Percentiles rank a stretch among this genome's conserved stretches.
Conservation (phyloP, 1,140 invertebrate species). For the Hyles vespertilio region DNA sequence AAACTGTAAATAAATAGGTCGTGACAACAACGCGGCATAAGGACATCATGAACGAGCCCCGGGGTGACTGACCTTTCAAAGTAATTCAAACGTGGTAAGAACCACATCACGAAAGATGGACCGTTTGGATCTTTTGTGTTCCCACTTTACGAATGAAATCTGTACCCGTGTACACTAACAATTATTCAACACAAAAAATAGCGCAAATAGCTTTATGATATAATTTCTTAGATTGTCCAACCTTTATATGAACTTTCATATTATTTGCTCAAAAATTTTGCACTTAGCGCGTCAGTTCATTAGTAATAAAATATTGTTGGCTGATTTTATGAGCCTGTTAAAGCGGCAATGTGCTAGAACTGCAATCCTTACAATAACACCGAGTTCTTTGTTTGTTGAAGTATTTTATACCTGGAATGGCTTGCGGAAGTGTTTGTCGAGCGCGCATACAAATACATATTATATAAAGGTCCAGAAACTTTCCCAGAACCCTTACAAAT, state of each 20-base stretch:
- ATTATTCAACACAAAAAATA: no score
- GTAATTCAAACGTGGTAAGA: conserved; percentile 36
- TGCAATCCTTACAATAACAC: neutral
- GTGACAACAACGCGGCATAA: conserved; percentile 47
- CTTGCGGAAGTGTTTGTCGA: conserved; percentile 40
- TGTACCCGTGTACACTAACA: no score
- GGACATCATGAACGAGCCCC: conserved; percentile 55
- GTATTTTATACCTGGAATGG: conserved; percentile 12
- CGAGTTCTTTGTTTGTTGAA: conserved; percentile 1
- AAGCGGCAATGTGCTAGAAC: neutral
- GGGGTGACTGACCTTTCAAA: conserved; percentile 55
- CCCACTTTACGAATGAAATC: neutral
- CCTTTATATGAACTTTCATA: no score
- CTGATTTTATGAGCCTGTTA: neutral
- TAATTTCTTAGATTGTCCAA: no score
- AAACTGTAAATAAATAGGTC: conserved; percentile 63
- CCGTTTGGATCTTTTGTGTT: neutral
- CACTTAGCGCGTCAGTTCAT: no score
- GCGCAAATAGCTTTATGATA: no score
- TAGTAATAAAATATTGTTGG: no score
- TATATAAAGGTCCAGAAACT: conserved; percentile 45
- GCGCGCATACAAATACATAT: conserved; percentile 19
- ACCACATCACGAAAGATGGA: neutral
- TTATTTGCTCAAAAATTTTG: no score
- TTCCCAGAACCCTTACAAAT: conserved; percentile 58